phyloP scores from a whole-genome alignment of 2,113 vertebrate genomes.

The Rostratula benghalensis region DNA sequence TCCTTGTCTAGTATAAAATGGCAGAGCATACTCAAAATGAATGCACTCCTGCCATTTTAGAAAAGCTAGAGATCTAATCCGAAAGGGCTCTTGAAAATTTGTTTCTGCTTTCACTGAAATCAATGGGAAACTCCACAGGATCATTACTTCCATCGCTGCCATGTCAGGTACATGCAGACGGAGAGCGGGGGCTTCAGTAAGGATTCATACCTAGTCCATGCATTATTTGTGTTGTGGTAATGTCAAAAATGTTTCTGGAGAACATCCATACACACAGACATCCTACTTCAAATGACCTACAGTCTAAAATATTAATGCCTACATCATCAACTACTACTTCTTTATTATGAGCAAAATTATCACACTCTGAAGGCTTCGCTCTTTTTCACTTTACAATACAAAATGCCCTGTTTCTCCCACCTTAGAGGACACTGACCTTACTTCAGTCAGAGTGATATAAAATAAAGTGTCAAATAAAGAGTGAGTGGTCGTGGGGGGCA shows the following conservation, averaged over 20 bases:
- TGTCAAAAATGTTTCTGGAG: not conserved
- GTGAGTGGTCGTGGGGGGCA: not conserved
- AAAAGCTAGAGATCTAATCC: not conserved
- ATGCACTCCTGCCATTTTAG: not conserved
- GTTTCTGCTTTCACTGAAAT: not conserved
- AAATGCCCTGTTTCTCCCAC: not conserved
- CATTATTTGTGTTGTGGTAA: slow-evolving; percentile 7
- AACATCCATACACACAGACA: not conserved
- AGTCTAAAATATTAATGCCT: slow-evolving; percentile 16
- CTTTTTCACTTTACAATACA: not conserved
- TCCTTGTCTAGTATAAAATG: not conserved
- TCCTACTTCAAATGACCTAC: not conserved
- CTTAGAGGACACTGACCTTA: not conserved
- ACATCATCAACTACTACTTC: not conserved
- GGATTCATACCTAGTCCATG: not conserved
- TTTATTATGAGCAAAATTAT: not conserved
- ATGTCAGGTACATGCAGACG: not conserved
- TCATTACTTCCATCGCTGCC: not conserved
- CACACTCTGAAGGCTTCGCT: not conserved
- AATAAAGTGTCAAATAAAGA: not conserved
- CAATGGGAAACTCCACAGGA: not conserved
- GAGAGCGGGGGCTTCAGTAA: not conserved
- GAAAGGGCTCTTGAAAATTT: not conserved
- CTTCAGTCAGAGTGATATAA: not conserved
- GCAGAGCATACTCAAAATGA: not conserved